phyloP scores from a whole-genome alignment of 37 sponge, comb jelly and placozoan species.

The Agelas oroides region DNA sequence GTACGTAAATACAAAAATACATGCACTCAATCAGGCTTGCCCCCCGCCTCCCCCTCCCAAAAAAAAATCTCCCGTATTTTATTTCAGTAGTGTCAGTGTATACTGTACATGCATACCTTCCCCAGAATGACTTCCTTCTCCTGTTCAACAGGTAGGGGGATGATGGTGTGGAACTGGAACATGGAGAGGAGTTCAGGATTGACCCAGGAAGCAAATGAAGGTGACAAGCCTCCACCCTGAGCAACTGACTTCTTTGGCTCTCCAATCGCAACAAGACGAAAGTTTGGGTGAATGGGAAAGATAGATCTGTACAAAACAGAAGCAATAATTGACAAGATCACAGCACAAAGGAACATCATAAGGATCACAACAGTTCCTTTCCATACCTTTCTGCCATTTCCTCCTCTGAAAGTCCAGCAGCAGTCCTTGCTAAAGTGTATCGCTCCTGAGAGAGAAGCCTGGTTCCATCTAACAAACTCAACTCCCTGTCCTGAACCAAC shows the following conservation, averaged over 20 bases:
- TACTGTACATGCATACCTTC: too few species aligned
- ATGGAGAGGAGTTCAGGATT: conserved; percentile 74
- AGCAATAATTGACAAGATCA: neutral
- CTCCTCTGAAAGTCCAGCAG: conserved; percentile 36
- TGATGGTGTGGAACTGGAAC: conserved; percentile 69
- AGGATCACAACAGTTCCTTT: too few species aligned
- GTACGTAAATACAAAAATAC: too few species aligned
- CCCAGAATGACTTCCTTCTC: conserved; percentile 49
- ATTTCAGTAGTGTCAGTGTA: too few species aligned
- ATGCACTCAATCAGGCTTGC: too few species aligned
- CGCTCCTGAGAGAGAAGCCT: conserved; percentile 46
- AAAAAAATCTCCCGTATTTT: too few species aligned
- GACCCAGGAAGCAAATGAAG: conserved; percentile 33
- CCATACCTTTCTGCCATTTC: conserved; percentile 69
- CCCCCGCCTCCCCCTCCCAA: too few species aligned
- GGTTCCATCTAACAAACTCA: conserved; percentile 69
- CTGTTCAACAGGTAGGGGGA: conserved; percentile 33
- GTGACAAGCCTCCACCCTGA: neutral
- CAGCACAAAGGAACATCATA: too few species aligned
- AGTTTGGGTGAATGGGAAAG: conserved; percentile 59
- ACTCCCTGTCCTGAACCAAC: conserved; percentile 76
- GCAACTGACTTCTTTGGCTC: conserved; percentile 29
- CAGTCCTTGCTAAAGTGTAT: conserved; percentile 36
- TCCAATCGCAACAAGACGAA: conserved; percentile 63
- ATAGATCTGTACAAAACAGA: conserved; percentile 25